These are phyloP conservation scores for Heliothis subflexa DNA, from an alignment of 1,140 invertebrate species.

Conservation along the genomic window DNA sequence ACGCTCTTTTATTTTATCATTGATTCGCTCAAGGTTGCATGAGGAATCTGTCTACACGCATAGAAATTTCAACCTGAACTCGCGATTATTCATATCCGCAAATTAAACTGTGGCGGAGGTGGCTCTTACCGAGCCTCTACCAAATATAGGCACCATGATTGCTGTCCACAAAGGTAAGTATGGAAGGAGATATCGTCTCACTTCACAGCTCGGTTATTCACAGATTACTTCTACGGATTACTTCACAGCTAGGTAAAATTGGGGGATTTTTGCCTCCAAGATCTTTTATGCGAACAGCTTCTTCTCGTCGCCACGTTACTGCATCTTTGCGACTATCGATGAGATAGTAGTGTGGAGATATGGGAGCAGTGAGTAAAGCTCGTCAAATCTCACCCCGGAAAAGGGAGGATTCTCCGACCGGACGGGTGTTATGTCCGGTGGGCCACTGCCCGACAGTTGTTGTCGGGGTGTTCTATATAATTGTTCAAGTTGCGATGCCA, in stretches of 20 bases:
- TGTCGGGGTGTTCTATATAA: too few species aligned
- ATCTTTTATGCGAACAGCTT: background rate
- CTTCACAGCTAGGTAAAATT: background rate
- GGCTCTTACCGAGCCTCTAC: constrained; percentile 12
- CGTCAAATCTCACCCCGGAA: too few species aligned
- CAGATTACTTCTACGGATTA: too few species aligned
- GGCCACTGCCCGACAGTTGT: too few species aligned
- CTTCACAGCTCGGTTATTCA: too few species aligned
- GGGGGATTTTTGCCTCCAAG: constrained; percentile 3
- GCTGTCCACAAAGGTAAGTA: constrained; percentile 40
- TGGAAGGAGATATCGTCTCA: constrained; percentile 6
- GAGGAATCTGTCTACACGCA: constrained; percentile 44
- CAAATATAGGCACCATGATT: constrained; percentile 45
- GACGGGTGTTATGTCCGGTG: too few species aligned
- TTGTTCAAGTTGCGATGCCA: too few species aligned
- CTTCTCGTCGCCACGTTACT: background rate
- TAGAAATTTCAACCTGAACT: constrained; percentile 44
- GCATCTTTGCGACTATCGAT: background rate
- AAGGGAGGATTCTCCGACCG: too few species aligned
- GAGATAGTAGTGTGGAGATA: too few species aligned
- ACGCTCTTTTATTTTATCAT: constrained; percentile 44
- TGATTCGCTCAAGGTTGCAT: constrained; percentile 41
- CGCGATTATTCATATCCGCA: constrained; percentile 45
- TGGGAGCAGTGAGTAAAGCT: too few species aligned
- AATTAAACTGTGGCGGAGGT: constrained; percentile 11